Evolutionary conservation across 2,797 vertebrate genomes (phyloP), one percentile per base, ranked within the genome.

Genomic region (Pangasius macronema): DNA sequence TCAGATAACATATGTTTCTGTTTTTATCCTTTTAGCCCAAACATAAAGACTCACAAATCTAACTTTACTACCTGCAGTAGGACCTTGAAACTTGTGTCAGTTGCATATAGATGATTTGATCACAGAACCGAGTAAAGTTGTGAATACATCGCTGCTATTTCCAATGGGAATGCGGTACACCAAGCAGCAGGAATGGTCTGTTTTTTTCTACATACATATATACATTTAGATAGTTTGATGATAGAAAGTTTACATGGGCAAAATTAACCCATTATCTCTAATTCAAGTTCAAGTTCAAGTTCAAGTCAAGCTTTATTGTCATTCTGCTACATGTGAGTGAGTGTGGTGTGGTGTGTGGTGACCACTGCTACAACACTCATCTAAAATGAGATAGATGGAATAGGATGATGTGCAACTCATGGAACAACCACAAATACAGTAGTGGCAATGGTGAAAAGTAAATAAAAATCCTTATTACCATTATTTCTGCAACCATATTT

Each of bases 1-100:
- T 83, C 80, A 39, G 57, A 86, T 88, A 68, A 83, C 61, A 75
- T 51, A 55, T 65, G 63, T 57, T 72, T 85, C 77, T 22, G 57
- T 59, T 86, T 82, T 88, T 36, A 86, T n/a, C 53, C 68, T 46
- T 76, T 83, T 57, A 61, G 33, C 86, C 51, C 72, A 49, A 27
- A 68, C 36, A 57, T 16, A 46, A 46, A 57, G 57, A 84, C 30
- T 82, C 24, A 55, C 33, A 30, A 75, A 42, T 61, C 13, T 84
- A 30, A 14, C 57, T 84, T 65, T 49, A 65, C 39, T 39, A 46
- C 82, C 67, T 16, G 49, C 33, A 72, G 33, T 39, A 59, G 80
- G 59, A 65, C 80, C 80, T 63, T 82, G 80, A 82, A 65, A 65
- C 24, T 20, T 46, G 14, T 63, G 36, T 42, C 39, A n/a, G 57